Base-by-base conservation (phyloP, 2,888 invertebrate genomes). In the Microchrysa polita region DNA sequence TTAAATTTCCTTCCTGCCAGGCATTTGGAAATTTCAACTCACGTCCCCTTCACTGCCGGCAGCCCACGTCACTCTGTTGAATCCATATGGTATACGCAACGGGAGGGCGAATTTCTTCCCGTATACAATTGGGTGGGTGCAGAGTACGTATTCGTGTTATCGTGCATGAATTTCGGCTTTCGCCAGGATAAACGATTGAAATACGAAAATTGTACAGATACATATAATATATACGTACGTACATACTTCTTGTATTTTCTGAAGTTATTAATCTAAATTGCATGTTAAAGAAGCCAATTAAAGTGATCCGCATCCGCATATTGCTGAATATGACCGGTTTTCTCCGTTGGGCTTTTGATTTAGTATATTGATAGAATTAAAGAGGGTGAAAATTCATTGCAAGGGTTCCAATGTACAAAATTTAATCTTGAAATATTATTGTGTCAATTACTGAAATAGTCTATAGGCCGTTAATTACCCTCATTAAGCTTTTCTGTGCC, bases 201-300 rank as follows among this genome's bases (percentile, higher is more conserved):
- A 16, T 14, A 52, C 16, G 52, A 52, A 52, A 5, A 52, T 5
- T 52, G 4, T 14, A 4, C 9, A 16, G 16, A 18, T 18, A 20
- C 20, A 18, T 55, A 20, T 55, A 55, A 16, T 4, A 18, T 18
- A 20, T 55, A 18, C 20, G 55, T 55, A 55, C 60, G 27, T 34
- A 12, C n/a, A n/a, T n/a, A n/a, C n/a, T n/a, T n/a, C n/a, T n/a
- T n/a, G n/a, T n/a, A n/a, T n/a, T 20, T 60, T 34, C 7, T 20
- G 34, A 42, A 34, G 48, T 20, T 44, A 22, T 65, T 65, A 65
- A 65, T 48, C 65, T 65, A 65, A 65, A 65, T 65, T 65, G 65
- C 65, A 65, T 65, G 65, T 65, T 65, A 65, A 48, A 48, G 65
- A 22, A 65, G 65, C 48, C 65, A 65, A 65, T 65, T 48, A 65